Evolutionary conservation across 1,140 invertebrate species (phyloP), one percentile per base, ranked within the genome.

Genomic region (Cydia strobilella): DNA sequence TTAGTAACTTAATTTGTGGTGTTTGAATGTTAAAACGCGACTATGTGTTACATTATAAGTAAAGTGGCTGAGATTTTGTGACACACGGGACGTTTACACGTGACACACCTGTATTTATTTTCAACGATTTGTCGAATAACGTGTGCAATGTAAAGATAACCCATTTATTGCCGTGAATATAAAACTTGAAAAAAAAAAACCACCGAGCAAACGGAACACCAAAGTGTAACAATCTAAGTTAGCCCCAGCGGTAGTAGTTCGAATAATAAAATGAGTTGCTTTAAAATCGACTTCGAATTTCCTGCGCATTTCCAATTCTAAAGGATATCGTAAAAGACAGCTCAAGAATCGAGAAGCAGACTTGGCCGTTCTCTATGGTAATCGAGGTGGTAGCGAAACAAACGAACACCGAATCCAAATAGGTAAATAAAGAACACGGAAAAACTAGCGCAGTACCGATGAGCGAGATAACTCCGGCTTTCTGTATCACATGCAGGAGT

Each of bases 231-330:
- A 54, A 59, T 59, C 54, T 59, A 59, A 23, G 54, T 59, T 59
- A 59, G 18, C 20, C 48, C 48, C 48, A 51, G n/a, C 20, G 54
- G 15, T 10, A 35, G 65, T 35, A 20, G 63, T 18, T 69, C 31
- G 51, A 65, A 65, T 65, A 66, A 31, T 65, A 27, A 69, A 69
- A 69, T 18, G 65, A 18, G 31, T 69, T n/a, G n/a, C 31, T 69
- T 66, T 66, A 66, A 66, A 69, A 31, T 39, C 65, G 31, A n/a
- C n/a, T 42, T 18, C 31, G n/a, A 35, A 69, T 59, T 35, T 69
- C 31, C 27, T n/a, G 3, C n/a, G n/a, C 9, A 35, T 18, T 35
- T 69, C 27, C n/a, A 69, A 69, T 35, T 66, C 63, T 35, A 66
- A 66, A 31, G 25, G 25, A 18, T 59, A 59, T 59, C 54, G 35